Percentiles rank a stretch among this genome's conserved stretches.
Evolutionary conservation across 1,140 invertebrate genomes (phyloP).

Genomic region (Oryctes rhinoceros): DNA sequence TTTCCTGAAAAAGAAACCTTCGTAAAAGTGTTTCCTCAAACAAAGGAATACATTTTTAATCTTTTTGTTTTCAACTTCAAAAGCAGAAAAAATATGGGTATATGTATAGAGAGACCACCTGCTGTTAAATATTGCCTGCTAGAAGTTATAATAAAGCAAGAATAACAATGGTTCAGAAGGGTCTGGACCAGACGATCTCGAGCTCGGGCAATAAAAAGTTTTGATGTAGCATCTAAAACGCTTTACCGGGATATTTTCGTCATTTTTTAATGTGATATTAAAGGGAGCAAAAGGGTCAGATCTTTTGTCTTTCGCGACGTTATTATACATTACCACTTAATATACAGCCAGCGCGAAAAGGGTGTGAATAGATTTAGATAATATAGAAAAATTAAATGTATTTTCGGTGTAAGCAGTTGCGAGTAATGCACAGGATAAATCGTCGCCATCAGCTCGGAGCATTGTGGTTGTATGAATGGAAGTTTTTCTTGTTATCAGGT

Average conservation of each 20-base stretch:
- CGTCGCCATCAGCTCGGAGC: too few species aligned
- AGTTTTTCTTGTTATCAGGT: too few species aligned
- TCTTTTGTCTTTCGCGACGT: slow-evolving; percentile 4
- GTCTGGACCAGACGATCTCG: neutral
- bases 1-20: neutral
- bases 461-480: too few species aligned
- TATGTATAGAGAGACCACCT: neutral
- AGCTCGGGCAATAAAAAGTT: slow-evolving; percentile 2
- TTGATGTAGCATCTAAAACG: slow-evolving; percentile 21
- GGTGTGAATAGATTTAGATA: neutral
- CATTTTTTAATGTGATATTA: slow-evolving; percentile 16
- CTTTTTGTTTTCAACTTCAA: neutral
- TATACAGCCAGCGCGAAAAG: neutral
- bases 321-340: slow-evolving; percentile 19
- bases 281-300: neutral
- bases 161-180: slow-evolving; percentile 9
- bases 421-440: too few species aligned
- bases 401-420: too few species aligned
- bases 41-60: slow-evolving; percentile 1
- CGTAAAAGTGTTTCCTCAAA: neutral
- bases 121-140: slow-evolving; percentile 21
- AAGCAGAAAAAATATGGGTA: neutral
- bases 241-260: slow-evolving; percentile 14
- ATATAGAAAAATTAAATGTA: neutral
- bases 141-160: slow-evolving; percentile 19